Base-by-base conservation (phyloP, 1,140 invertebrate species). In the Cotesia vestalis region DNA sequence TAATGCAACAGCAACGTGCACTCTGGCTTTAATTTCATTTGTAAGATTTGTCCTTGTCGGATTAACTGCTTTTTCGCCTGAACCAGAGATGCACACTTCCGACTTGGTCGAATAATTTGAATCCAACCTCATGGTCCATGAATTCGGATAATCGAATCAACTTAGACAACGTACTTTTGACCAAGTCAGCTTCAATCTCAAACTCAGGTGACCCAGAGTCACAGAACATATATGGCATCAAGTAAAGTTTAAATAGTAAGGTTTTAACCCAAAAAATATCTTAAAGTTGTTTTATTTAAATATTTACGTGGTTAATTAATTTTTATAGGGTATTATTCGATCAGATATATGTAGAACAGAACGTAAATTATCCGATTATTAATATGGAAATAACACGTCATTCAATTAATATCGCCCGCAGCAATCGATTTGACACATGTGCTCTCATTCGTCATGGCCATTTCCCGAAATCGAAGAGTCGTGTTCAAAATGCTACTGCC, bases 1-100 rank as follows among this genome's bases (percentile, higher is more conserved):
- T 80, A 80, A 80, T 80, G 74, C 73, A 75, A 77, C 71, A 76
- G 71, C 74, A 67, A 76, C 71, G 51, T 76, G 69, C 74, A 76
- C 69, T 73, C 66, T 14, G 35, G 55, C 61, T 66, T 76, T 74
- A 76, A 74, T 76, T 76, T 71, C 59, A 71, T 74, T 76, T 70
- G 60, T 61, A 66, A 71, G 63, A 74, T 76, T 76, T 73, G 70
- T 76, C 73, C 61, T 59, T 36, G 69, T 38, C 36, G 51, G 60
- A 76, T 76, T 76, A 74, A 71, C 46, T 51, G 14, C 60, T 46
- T 46, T 66, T 66, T 68, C 52, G 34, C 8, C 63, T 27, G 36
- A 59, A 62, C 61, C 8, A 51, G 14, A 20, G 17, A n/a, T 36
- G 3, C 8, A 14, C 51, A 27, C 27, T 36, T 53, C 12, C 38